Conservation (phyloP, 2,113 vertebrate genomes). For the Amblyopsis rosae region DNA sequence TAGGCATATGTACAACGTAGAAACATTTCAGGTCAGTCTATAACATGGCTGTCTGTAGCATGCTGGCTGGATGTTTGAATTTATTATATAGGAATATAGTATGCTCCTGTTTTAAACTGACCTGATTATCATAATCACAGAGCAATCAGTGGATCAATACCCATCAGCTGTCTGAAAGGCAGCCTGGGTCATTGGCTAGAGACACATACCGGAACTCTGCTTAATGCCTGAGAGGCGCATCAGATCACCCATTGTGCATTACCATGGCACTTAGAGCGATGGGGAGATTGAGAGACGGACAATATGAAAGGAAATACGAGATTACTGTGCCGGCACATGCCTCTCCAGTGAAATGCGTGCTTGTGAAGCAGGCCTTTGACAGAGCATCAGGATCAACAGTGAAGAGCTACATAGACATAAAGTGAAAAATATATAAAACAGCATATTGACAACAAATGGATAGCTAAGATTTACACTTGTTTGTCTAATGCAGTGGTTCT, state of each 20-base stretch:
- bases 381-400: too few relatives aligned
- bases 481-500: too few relatives aligned
- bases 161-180: conserved; percentile 39
- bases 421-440: too few relatives aligned
- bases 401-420: too few relatives aligned
- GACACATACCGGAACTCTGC: conserved; percentile 34
- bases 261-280: conserved; percentile 25
- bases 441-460: too few relatives aligned
- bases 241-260: conserved; percentile 40
- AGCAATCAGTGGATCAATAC: conserved; percentile 40
- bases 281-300: conserved; percentile 19
- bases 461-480: too few relatives aligned
- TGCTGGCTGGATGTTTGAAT: neutral
- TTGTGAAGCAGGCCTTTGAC: too few relatives aligned
- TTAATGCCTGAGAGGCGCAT: conserved; percentile 38
- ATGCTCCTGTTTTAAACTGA: conserved; percentile 11
- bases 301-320: conserved; percentile 31
- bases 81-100: neutral
- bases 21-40: too few relatives aligned
- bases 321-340: neutral
- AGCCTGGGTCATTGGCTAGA: conserved; percentile 22
- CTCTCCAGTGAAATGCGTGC: too few relatives aligned
- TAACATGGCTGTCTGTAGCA: too few relatives aligned
- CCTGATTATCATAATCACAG: conserved; percentile 37
- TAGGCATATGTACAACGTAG: too few relatives aligned